phyloP scores from a whole-genome alignment of 2,888 invertebrate genomes.

The Drosophila fungiperda region DNA sequence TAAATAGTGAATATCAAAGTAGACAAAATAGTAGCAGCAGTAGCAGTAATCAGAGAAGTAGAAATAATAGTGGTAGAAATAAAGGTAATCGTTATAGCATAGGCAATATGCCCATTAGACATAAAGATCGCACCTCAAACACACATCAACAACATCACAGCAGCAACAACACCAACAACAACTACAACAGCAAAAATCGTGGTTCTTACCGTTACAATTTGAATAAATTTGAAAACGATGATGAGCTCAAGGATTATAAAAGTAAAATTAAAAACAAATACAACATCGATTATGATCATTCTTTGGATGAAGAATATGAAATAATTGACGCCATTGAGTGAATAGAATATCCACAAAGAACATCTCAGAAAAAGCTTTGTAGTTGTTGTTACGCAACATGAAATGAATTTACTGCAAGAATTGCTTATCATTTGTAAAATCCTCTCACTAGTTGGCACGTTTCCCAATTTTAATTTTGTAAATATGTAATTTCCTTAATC shows the following conservation, averaged over 20 bases:
- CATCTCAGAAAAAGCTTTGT: constrained; percentile 29
- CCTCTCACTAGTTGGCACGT: constrained; percentile 27
- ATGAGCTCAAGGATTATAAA: constrained; percentile 83
- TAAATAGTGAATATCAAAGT: constrained; percentile 70
- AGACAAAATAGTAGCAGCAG: constrained; percentile 66
- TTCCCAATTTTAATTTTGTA: constrained; percentile 30
- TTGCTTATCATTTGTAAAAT: constrained; percentile 13
- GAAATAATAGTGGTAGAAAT: constrained; percentile 50
- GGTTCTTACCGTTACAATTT: constrained; percentile 64
- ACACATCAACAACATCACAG: constrained; percentile 37
- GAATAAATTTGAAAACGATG: constrained; percentile 80
- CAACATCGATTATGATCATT: constrained; percentile 85
- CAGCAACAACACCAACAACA: constrained; percentile 34
- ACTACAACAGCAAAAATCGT: constrained; percentile 44
- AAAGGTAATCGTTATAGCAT: constrained; percentile 52
- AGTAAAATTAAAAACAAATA: constrained; percentile 85
- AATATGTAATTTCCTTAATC: constrained; percentile 31
- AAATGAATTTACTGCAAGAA: constrained; percentile 20
- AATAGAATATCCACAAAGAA: constrained; percentile 30
- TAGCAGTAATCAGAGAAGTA: constrained; percentile 65
- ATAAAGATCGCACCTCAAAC: constrained; percentile 54
- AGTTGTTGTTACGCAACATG: constrained; percentile 33
- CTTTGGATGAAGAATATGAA: constrained; percentile 85
- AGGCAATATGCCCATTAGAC: constrained; percentile 50
- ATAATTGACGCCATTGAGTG: constrained; percentile 85